Evolutionary conservation across 2,113 vertebrate genomes (phyloP).

Genomic region (Sarotherodon lohbergeri): DNA sequence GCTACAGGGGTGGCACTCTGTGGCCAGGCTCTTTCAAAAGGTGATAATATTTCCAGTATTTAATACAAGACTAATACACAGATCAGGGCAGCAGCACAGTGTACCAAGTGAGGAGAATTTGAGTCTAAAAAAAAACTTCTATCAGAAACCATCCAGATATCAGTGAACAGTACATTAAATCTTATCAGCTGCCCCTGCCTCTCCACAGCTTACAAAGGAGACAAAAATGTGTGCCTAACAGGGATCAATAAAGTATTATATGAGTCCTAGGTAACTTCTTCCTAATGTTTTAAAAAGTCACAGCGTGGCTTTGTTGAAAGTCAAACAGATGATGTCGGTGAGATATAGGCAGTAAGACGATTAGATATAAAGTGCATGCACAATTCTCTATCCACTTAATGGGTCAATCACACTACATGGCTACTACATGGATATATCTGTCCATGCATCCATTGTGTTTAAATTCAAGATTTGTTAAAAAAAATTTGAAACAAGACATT

Average conservation of each 20-base stretch:
- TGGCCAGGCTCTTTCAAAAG: constrained; percentile 17
- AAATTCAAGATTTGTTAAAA: neutral
- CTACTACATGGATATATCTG: neutral
- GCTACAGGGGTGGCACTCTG: neutral
- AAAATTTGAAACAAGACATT: neutral
- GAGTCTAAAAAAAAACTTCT: neutral
- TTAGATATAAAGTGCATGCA: neutral
- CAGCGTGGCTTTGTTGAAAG: neutral
- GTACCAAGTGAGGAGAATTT: neutral
- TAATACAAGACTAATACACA: neutral
- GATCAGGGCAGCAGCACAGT: neutral
- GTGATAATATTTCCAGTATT: constrained; percentile 13
- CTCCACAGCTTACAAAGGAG: neutral
- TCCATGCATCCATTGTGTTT: neutral
- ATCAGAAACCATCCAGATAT: neutral
- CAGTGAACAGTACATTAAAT: neutral
- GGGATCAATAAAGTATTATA: neutral
- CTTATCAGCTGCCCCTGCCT: neutral
- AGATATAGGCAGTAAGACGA: neutral
- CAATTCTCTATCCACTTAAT: neutral
- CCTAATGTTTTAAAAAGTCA: neutral
- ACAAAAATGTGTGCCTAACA: neutral
- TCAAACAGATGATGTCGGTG: neutral
- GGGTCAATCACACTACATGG: neutral
- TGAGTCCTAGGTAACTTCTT: neutral